These are phyloP conservation scores for Anticlea derivata DNA, from an alignment of 2,888 invertebrate genomes.

Conservation along the genomic window DNA sequence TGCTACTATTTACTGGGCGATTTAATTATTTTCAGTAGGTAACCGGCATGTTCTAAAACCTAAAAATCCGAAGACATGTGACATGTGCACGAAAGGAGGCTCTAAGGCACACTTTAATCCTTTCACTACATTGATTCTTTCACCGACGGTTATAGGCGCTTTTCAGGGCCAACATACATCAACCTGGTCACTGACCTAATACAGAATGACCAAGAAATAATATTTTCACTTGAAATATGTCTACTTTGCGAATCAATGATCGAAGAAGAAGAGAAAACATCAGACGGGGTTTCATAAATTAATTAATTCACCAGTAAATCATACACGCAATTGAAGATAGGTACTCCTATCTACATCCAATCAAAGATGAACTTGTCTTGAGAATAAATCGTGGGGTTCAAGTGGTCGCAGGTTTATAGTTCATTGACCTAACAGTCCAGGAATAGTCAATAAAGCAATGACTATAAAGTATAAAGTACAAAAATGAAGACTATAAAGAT, in stretches of 20 bases:
- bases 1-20: too few species aligned
- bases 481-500: background rate
- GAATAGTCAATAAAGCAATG: constrained; percentile 28
- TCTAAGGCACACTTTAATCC: too few species aligned
- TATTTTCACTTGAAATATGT: too few species aligned
- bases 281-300: background rate
- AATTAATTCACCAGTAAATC: constrained; percentile 5
- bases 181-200: too few species aligned
- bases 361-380: constrained; percentile 27
- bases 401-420: constrained; percentile 32
- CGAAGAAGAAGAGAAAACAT: constrained; percentile 2
- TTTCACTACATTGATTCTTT: too few species aligned
- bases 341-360: constrained; percentile 17
- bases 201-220: too few species aligned
- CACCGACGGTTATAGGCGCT: too few species aligned
- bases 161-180: too few species aligned
- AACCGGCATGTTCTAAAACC: too few species aligned
- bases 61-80: too few species aligned
- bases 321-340: constrained; percentile 20
- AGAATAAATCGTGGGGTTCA: constrained; percentile 28
- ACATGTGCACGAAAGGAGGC: too few species aligned
- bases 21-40: too few species aligned
- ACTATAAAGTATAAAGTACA: background rate
- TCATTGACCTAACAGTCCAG: constrained; percentile 29
- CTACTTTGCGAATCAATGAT: background rate